These are phyloP conservation scores for Clupea harengus DNA, from an alignment of 2,113 vertebrate species.

Conservation along the genomic window DNA sequence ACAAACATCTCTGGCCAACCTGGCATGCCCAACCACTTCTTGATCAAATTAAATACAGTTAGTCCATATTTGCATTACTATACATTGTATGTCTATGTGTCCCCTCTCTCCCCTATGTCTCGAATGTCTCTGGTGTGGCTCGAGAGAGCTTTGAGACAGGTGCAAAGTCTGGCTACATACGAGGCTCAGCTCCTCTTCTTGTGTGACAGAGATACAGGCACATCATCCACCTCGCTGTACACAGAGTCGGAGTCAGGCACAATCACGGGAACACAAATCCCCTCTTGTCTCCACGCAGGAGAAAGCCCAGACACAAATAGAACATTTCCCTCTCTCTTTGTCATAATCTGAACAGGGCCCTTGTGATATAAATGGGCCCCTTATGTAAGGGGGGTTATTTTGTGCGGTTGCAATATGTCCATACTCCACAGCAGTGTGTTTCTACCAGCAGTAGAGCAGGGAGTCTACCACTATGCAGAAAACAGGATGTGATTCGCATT, in stretches of 20 bases:
- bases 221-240: background rate
- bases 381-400: constrained; percentile 1
- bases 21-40: background rate
- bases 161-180: background rate
- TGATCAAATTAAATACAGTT: background rate
- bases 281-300: background rate
- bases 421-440: background rate
- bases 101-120: background rate
- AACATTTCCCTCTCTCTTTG: constrained; percentile 8
- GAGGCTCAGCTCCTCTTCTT: background rate
- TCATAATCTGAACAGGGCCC: background rate
- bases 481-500: background rate
- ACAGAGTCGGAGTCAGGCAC: background rate
- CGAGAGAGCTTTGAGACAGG: background rate
- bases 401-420: background rate
- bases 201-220: background rate
- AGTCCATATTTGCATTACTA: background rate
- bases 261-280: background rate
- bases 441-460: background rate
- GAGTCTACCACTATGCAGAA: background rate
- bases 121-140: too few relatives aligned
- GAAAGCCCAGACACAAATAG: background rate
- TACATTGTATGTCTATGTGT: background rate
- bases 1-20: background rate
- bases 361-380: constrained; percentile 11